These are phyloP conservation scores for Hypanus sabinus DNA, from an alignment of 2,113 vertebrate genomes.

Conservation along the genomic window DNA sequence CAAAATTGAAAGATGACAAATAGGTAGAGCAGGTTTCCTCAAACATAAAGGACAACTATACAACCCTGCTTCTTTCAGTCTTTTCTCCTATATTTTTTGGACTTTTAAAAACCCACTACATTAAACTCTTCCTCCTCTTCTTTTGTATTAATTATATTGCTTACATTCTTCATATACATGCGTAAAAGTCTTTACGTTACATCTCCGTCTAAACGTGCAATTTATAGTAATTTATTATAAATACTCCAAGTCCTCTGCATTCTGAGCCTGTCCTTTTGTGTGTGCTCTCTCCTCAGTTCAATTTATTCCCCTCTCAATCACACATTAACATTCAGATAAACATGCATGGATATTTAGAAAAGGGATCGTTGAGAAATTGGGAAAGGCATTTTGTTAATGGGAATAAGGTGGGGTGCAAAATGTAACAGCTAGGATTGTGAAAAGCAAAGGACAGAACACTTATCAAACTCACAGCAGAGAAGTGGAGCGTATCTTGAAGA, in stretches of 20 bases:
- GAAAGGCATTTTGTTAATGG: background rate
- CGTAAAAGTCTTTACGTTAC: too few species aligned
- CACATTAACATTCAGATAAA: background rate
- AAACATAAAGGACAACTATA: background rate
- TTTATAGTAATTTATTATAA: too few species aligned
- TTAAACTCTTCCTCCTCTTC: background rate
- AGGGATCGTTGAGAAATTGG: background rate
- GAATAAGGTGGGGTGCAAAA: background rate
- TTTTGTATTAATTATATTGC: too few species aligned
- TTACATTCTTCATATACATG: too few species aligned
- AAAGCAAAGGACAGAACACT: background rate
- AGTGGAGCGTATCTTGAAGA: background rate
- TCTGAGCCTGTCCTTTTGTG: background rate
- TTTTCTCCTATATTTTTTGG: background rate
- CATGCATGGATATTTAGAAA: background rate
- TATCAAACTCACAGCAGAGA: constrained; percentile 17
- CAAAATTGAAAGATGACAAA: background rate
- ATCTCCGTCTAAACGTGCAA: too few species aligned
- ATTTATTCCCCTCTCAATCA: background rate
- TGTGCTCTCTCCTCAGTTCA: background rate
- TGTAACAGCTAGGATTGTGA: background rate
- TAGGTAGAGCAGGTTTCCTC: background rate
- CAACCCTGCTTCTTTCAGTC: background rate
- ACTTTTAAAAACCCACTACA: background rate
- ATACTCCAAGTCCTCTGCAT: too few species aligned